Evolutionary conservation across 2,113 vertebrate species (phyloP).

Genomic region (Strix aluco): DNA sequence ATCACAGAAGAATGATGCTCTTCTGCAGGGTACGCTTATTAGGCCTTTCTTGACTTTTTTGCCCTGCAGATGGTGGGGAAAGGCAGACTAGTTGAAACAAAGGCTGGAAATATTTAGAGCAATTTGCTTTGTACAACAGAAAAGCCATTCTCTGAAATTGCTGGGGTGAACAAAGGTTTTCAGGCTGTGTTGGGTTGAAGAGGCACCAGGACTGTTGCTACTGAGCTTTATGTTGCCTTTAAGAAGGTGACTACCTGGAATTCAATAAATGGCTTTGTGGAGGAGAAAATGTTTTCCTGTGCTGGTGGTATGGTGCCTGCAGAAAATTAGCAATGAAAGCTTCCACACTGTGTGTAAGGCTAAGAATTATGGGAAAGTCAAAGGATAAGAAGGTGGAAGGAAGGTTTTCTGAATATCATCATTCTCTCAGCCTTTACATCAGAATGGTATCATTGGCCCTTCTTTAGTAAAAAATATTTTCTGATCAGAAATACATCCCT

Average conservation of each 20-base stretch:
- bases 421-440: background rate
- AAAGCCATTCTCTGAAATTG: background rate
- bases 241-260: background rate
- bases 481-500: background rate
- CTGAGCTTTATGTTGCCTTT: background rate
- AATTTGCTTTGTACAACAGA: background rate
- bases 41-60: background rate
- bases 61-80: background rate
- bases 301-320: background rate
- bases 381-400: background rate
- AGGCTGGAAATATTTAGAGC: background rate
- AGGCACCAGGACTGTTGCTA: background rate
- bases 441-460: background rate
- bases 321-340: background rate
- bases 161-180: background rate
- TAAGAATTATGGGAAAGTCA: background rate
- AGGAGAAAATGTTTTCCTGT: background rate
- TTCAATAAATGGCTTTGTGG: background rate
- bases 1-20: background rate
- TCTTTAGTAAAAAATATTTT: background rate
- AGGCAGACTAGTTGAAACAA: background rate
- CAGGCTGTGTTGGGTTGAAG: background rate
- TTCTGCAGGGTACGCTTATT: background rate
- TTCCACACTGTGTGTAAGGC: background rate
- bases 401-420: rapidly evolving